phyloP scores from a whole-genome alignment of 2,888 invertebrate genomes.

The Brachyptera risi region DNA sequence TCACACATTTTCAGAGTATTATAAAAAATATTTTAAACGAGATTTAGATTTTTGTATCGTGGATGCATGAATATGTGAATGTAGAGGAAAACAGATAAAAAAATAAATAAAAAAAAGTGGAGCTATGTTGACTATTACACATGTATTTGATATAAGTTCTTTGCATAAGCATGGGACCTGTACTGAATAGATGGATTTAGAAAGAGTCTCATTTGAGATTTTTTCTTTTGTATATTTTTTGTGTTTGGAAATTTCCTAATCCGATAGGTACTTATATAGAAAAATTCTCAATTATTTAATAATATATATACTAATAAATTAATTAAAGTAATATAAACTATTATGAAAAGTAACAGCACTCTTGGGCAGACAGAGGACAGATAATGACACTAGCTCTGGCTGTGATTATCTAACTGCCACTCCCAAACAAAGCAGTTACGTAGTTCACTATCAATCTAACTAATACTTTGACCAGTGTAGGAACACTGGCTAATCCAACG shows the following conservation, averaged over 20 bases:
- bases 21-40: slow-evolving; percentile 36
- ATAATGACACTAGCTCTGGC: slow-evolving; percentile 34
- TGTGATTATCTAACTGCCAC: slow-evolving; percentile 39
- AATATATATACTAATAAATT: slow-evolving; percentile 30
- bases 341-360: slow-evolving; percentile 32
- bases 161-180: neutral
- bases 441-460: neutral
- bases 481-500: no score
- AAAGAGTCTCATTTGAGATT: slow-evolving; percentile 17
- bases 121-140: slow-evolving; percentile 19
- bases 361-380: slow-evolving; percentile 33
- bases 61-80: slow-evolving; percentile 32
- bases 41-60: slow-evolving; percentile 36
- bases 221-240: slow-evolving; percentile 30
- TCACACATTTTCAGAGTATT: slow-evolving; percentile 36
- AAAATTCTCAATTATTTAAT: slow-evolving; percentile 34
- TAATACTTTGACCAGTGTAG: no score
- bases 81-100: slow-evolving; percentile 18
- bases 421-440: slow-evolving; percentile 2
- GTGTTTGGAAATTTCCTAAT: slow-evolving; percentile 30
- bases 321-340: slow-evolving; percentile 32
- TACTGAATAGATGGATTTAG: slow-evolving; percentile 13
- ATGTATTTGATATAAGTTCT: slow-evolving; percentile 9
- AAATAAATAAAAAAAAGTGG: slow-evolving; percentile 21
- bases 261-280: slow-evolving; percentile 27